Evolutionary conservation across 2,113 vertebrate genomes (phyloP), one percentile per base, ranked within the genome.

Genomic region (Erythrocercus mccallii): DNA sequence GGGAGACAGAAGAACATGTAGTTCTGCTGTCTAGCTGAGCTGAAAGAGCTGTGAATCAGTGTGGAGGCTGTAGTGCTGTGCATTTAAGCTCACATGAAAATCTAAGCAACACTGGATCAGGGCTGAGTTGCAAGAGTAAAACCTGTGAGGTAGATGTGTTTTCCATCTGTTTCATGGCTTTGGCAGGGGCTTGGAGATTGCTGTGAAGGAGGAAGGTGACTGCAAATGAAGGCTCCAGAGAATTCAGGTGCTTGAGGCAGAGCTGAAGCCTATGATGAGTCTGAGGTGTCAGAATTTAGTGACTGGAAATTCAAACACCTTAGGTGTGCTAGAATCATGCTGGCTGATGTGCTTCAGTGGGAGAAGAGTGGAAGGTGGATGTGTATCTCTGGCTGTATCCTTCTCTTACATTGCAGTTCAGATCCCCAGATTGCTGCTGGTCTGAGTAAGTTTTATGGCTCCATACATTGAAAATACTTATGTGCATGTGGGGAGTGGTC

Each of bases 211-310:
- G 48, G 61, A 90, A 69, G 31, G 42, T 79, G 56, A 68, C 82
- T 95, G 89, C 78, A 83, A 33, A 92, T 96, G 96, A 94, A 82
- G 85, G 84, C 84, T 94, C 72, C 31, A 38, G 66, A 69, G 65
- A 33, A 6, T 76, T 83, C 24, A 45, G 91, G 70, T 87, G 86
- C 90, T 85, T 94, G 90, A 96, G 78, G 80, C 83, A 93, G 93
- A 95, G 62, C 65, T 70, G 80, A 94, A 68, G 31, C 30, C 47
- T 18, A 4, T 65, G 71, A 48, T 79, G 70, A 89, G 37, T 76
- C 78, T 0, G 3, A 70, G 20, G 33, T 77, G 72, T 70, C 47
- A 77, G 61, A 38, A 9, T 37, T 60, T 30, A 76, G 77, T 53
- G 76, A n/a, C 23, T 81, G 50, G 37, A 70, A 83, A 33, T 51